These are phyloP conservation scores for Etheostoma cragini DNA, from an alignment of 2,113 vertebrate species.

Conservation along the genomic window DNA sequence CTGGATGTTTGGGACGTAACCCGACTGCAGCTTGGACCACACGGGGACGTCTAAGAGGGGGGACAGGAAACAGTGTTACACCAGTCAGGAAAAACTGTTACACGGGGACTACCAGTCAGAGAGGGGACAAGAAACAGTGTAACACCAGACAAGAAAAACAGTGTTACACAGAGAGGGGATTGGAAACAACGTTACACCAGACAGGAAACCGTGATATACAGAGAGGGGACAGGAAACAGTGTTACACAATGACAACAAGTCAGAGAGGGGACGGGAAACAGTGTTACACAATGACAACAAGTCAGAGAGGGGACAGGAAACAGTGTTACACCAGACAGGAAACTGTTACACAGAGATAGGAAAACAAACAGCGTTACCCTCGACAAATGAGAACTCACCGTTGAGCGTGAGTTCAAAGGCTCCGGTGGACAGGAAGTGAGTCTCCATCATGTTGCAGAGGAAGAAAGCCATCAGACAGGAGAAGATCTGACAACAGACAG, in stretches of 20 bases:
- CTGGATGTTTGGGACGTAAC: slow-evolving; percentile 85
- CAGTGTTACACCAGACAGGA: background rate
- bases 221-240: too few species aligned
- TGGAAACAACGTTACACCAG: background rate
- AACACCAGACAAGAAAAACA: background rate
- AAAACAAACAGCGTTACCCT: too few species aligned
- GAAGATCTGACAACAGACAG: slow-evolving; percentile 77
- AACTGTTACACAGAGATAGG: too few species aligned
- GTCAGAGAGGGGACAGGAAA: background rate
- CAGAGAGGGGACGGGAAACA: background rate
- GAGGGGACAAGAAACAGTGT: background rate
- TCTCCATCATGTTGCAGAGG: slow-evolving; percentile 86
- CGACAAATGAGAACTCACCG: slow-evolving; percentile 60
- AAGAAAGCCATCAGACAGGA: slow-evolving; percentile 86
- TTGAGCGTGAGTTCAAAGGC: slow-evolving; percentile 84
- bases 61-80: background rate
- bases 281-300: background rate
- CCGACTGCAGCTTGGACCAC: slow-evolving; percentile 86
- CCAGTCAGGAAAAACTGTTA: background rate
- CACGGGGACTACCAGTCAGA: too few species aligned
- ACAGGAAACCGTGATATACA: too few species aligned
- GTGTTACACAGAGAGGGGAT: background rate
- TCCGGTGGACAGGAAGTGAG: slow-evolving; percentile 84
- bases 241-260: background rate
- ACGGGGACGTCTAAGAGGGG: slow-evolving; percentile 79